Percentiles rank a stretch among this genome's conserved stretches.
These are phyloP conservation scores for Potamilus streckersoni DNA, from an alignment of 1,140 invertebrate species.

Conservation along the genomic window DNA sequence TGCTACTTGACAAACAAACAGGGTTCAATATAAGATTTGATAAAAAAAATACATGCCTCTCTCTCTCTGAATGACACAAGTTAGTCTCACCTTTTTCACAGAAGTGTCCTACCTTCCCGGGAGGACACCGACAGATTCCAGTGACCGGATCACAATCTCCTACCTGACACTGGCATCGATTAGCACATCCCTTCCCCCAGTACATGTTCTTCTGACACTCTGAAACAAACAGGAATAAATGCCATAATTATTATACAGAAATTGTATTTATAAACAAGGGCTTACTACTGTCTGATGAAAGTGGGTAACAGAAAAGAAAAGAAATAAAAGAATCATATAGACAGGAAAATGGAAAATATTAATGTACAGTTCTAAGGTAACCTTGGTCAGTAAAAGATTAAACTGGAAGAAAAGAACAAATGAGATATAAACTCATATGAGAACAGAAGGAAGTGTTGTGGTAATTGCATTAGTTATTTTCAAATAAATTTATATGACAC, in stretches of 20 bases:
- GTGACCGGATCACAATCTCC: constrained; percentile 86
- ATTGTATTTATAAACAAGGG: neutral
- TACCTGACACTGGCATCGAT: constrained; percentile 61
- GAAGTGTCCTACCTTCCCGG: constrained; percentile 69
- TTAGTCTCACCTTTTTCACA: constrained; percentile 54
- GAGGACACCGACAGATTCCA: constrained; percentile 84
- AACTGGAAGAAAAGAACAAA: no score
- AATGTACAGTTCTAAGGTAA: no score
- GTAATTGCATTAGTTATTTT: no score
- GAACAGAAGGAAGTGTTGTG: no score
- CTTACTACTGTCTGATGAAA: neutral
- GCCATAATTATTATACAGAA: neutral
- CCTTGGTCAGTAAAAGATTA: no score
- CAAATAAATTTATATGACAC: no score
- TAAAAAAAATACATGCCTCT: neutral
- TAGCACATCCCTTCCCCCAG: constrained; percentile 43
- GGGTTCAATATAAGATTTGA: neutral
- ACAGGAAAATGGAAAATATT: no score
- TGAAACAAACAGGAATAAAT: constrained; percentile 17
- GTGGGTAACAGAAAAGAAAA: neutral
- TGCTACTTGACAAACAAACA: no score
- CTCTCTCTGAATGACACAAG: neutral
- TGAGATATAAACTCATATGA: no score
- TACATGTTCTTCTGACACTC: constrained; percentile 38
- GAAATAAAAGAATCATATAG: no score